These are phyloP conservation scores for Ariopsis seemanni DNA, from an alignment of 2,113 vertebrate species.

Conservation along the genomic window DNA sequence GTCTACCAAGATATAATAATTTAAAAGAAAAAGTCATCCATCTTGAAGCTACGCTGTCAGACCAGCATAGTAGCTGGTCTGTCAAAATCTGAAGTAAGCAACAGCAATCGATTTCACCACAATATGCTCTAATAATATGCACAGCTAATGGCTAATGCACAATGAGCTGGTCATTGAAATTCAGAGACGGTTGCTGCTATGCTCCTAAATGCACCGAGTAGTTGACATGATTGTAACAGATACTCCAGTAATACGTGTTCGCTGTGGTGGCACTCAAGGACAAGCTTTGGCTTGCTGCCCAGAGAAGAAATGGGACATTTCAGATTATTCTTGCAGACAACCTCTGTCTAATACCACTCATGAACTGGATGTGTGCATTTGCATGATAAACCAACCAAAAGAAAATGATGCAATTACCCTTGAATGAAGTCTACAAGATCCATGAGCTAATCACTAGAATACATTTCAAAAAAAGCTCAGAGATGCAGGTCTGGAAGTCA, in stretches of 20 bases:
- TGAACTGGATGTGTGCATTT: neutral
- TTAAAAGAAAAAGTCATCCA: neutral
- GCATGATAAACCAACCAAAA: neutral
- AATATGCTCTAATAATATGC: neutral
- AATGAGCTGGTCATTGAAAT: slow-evolving; percentile 47
- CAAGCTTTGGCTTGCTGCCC: slow-evolving; percentile 49
- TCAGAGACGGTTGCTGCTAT: slow-evolving; percentile 38
- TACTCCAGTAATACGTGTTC: slow-evolving; percentile 40
- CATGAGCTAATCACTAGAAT: neutral
- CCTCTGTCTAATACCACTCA: slow-evolving; percentile 27
- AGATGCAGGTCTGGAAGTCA: neutral
- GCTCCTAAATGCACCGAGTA: slow-evolving; percentile 50
- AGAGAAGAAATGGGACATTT: slow-evolving; percentile 5
- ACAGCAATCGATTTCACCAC: slow-evolving; percentile 10
- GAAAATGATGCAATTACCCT: neutral
- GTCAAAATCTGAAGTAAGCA: slow-evolving; percentile 25
- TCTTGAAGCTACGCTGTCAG: neutral
- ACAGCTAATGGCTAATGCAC: slow-evolving; percentile 8
- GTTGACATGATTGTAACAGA: slow-evolving; percentile 46
- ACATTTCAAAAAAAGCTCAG: neutral
- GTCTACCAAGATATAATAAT: neutral
- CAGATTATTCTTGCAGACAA: slow-evolving; percentile 16
- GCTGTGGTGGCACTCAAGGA: slow-evolving; percentile 43
- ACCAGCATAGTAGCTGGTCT: neutral
- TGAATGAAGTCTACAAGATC: neutral